Conservation (phyloP, 2,797 vertebrate genomes). For the Sus cebifrons region DNA sequence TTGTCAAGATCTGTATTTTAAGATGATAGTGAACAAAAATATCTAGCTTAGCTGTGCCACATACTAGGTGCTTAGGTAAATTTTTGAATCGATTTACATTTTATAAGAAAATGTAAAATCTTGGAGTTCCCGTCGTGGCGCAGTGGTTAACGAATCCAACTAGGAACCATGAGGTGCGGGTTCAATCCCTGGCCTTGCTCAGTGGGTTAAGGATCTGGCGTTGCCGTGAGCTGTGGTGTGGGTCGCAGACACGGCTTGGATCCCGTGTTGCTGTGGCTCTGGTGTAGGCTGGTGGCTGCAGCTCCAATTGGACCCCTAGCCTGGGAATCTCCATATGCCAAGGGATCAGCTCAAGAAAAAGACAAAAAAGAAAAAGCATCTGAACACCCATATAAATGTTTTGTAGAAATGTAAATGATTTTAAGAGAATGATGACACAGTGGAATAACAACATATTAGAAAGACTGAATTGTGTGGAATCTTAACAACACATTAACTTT, state of each 20-base stretch:
- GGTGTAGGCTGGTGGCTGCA: too few species aligned
- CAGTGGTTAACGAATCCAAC: too few species aligned
- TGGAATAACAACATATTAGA: not conserved
- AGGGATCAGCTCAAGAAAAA: too few species aligned
- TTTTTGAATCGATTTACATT: slow-evolving; percentile 58
- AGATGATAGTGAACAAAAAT: not conserved
- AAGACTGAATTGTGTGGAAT: slow-evolving; percentile 5
- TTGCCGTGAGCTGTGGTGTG: too few species aligned
- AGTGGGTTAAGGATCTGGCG: too few species aligned
- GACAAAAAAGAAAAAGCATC: not conserved
- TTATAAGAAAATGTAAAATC: slow-evolving; percentile 3
- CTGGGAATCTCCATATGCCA: too few species aligned
- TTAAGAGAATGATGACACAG: slow-evolving; percentile 42
- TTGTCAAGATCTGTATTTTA: slow-evolving; percentile 57
- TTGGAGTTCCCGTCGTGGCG: too few species aligned
- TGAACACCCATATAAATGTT: not conserved
- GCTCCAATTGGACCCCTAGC: too few species aligned
- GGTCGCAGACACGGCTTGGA: too few species aligned
- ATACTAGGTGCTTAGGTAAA: slow-evolving; percentile 28
- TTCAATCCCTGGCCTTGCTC: too few species aligned
- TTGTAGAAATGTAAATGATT: slow-evolving; percentile 19
- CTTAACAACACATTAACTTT: slow-evolving; percentile 61
- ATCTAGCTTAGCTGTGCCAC: not conserved
- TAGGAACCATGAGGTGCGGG: too few species aligned
- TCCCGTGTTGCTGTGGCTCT: too few species aligned